Evolutionary conservation across 2,797 vertebrate genomes (phyloP).

Genomic region (Dendrocincla fuliginosa): DNA sequence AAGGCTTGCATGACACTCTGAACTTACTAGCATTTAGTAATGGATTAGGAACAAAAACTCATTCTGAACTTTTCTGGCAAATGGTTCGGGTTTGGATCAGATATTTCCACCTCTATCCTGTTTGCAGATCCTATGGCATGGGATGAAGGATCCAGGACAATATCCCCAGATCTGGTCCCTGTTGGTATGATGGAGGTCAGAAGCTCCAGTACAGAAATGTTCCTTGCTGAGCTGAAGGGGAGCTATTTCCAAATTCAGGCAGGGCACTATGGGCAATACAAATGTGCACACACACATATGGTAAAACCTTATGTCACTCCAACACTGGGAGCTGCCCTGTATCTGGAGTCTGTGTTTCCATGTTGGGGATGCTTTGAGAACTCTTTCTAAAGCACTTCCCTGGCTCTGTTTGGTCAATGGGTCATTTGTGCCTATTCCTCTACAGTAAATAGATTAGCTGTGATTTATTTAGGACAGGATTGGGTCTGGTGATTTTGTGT

Average conservation of each 20-base stretch:
- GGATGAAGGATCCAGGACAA: background rate
- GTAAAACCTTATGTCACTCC: background rate
- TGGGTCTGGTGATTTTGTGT: background rate
- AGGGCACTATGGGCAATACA: background rate
- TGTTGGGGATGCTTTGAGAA: background rate
- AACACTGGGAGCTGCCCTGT: background rate
- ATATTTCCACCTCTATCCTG: background rate
- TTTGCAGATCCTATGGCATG: background rate
- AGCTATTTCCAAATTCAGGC: background rate
- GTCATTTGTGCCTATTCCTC: background rate
- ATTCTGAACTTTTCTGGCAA: background rate
- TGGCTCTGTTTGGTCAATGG: background rate
- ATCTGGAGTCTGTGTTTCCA: background rate
- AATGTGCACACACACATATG: fast-evolving
- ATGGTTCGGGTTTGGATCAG: background rate
- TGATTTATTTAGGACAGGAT: background rate
- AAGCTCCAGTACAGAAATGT: fast-evolving
- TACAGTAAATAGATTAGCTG: background rate
- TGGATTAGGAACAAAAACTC: background rate
- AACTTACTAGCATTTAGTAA: background rate
- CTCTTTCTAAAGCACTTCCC: background rate
- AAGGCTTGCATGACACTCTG: background rate
- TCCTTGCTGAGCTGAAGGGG: background rate
- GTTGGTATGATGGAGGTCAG: fast-evolving
- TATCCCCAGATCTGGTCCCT: background rate